These are phyloP conservation scores for Neodon shergylaensis DNA, from an alignment of 2,113 vertebrate genomes.

Conservation along the genomic window DNA sequence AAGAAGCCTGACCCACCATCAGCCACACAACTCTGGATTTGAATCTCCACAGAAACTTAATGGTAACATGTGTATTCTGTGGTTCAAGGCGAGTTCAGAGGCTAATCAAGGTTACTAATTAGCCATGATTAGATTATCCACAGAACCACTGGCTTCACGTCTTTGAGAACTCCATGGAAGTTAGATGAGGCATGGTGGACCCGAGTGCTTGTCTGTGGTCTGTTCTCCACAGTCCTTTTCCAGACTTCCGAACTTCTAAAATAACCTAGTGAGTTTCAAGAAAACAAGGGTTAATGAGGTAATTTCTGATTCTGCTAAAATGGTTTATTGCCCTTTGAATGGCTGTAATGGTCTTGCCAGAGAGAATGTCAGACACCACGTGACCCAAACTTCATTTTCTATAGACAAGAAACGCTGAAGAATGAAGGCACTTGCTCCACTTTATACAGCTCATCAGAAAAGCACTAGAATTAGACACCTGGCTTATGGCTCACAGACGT, in stretches of 20 bases:
- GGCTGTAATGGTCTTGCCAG: neutral
- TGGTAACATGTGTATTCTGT: neutral
- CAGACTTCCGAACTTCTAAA: neutral
- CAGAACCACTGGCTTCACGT: neutral
- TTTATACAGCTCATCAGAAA: neutral
- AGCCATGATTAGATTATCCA: neutral
- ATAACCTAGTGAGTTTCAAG: neutral
- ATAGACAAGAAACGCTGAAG: neutral
- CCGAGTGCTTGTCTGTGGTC: too few relatives aligned
- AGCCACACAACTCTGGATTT: neutral
- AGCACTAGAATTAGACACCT: neutral
- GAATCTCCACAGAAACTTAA: neutral
- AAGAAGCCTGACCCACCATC: neutral
- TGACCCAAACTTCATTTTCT: neutral
- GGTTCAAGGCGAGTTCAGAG: neutral
- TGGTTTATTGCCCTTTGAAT: neutral
- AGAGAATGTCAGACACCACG: neutral
- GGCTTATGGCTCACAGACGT: neutral
- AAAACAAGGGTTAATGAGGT: neutral
- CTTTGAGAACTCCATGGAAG: neutral
- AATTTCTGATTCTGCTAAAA: neutral
- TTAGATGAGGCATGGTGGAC: neutral
- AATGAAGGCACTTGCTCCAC: fast-evolving
- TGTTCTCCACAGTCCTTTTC: fast-evolving
- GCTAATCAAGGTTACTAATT: too few relatives aligned